Evolutionary conservation across 2,888 invertebrate genomes (phyloP), one percentile per base, ranked within the genome.

Genomic region (Metalampra italica): DNA sequence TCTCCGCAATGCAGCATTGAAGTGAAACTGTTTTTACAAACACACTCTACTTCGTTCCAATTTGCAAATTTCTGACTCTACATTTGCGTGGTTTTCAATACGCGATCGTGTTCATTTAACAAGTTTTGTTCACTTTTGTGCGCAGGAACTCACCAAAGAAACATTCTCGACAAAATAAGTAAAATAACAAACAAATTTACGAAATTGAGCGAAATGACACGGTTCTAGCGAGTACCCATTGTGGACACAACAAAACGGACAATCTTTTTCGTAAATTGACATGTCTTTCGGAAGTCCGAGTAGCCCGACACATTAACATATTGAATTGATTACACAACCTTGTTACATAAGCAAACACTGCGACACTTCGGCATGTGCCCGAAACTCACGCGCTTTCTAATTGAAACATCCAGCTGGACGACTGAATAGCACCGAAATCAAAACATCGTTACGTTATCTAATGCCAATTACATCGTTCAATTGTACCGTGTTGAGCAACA

Each of bases 251-350:
- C 30, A 29, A 15, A 47, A 51, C 42, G 45, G 42, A 47, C 47
- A 45, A 45, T 45, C 38, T 29, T 43, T 9, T 36, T 30, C 47
- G 42, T 64, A 69, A 73, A 71, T 70, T 68, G 74, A 75, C 72
- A 75, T 67, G 78, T 82, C 78, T 79, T 77, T 87, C 84, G 86
- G 86, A 87, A 86, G 84, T 83, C 68, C 64, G 71, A 64, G 36
- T 5, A 9, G 2, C 5, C 11, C 36, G 36, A 36, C 64, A 65
- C 67, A 78, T 81, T 80, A 79, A 71, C 80, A 77, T 78, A 75
- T 78, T 74, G 74, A 74, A 78, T 69, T 64, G 66, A 50, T 87
- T 85, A 82, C 71, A 76, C 74, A 85, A 85, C 71, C 53, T 52
- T 66, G 67, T 83, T 82, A 71, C 75, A 74, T 69, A 80, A 80